Base-by-base conservation (phyloP, 1,140 invertebrate species). In the Mamestra configurata region DNA sequence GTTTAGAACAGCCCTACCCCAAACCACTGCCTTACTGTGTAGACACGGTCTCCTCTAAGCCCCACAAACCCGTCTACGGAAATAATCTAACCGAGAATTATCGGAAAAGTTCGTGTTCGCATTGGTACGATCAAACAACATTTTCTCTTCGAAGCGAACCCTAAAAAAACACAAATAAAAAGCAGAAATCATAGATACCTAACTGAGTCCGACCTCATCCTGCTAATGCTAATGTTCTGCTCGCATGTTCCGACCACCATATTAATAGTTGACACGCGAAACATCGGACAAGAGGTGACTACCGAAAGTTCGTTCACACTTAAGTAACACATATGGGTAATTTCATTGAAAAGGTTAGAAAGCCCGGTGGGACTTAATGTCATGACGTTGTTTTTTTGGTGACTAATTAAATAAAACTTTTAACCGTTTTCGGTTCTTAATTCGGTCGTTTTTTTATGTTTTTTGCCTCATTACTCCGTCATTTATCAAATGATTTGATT, bases 181-280 rank as follows among this genome's bases (percentile, higher is more conserved):
- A 40, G 4, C 31, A 24, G 22, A 79, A 79, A 72, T 64, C 66
- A 70, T 76, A 76, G 61, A 76, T 46, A 71, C 27, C 57, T 66
- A 46, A 27, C 13, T 5, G 43, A 43, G 31, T 49, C 35, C 73
- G 51, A 66, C 68, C 68, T 80, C 66, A 80, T 83, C 79, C 55
- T 22, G 22, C 51, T 79, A 79, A 79, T 77, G 81, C 11, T 81
- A 83, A 83, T 79, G 82, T 73, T 43, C 43, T 4, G 8, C 46
- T 83, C 51, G 82, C 82, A 83, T 83, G 82, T 81, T 71, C 18
- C 24, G 40, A 0, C 73, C 20, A 31, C 72, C 64, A 61, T 81
- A 81, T 81, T 83, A 78, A 77, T 61, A 72, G 66, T 18, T 66
- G 51, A 59, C 82, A 83, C 82, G 82, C 82, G 70, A 83, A 72